Conservation (phyloP, 2,888 invertebrate genomes). For the Andrena trimmerana region DNA sequence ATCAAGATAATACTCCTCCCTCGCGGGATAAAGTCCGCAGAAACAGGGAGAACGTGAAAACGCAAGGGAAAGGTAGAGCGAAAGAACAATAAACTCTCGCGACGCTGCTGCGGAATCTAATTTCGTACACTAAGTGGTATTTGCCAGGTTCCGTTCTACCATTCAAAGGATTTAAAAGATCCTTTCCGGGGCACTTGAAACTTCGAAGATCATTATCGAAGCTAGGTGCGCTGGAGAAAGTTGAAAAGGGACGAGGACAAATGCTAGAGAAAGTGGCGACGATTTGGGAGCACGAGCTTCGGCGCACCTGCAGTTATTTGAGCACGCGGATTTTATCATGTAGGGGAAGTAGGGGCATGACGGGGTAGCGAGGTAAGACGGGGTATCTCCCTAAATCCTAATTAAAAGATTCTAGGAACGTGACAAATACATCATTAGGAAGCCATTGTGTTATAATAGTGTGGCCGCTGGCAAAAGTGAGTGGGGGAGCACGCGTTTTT, state of each 20-base stretch:
- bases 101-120: slow-evolving; percentile 51
- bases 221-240: background rate
- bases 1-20: slow-evolving; percentile 44
- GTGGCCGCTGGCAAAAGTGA: too few species aligned
- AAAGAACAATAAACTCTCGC: slow-evolving; percentile 49
- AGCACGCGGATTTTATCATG: background rate
- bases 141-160: slow-evolving; percentile 31
- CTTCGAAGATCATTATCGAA: slow-evolving; percentile 34
- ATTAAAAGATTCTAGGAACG: too few species aligned
- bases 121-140: slow-evolving; percentile 56
- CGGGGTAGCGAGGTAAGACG: too few species aligned
- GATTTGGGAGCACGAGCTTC: background rate
- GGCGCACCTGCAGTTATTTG: background rate
- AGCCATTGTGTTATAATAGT: too few species aligned
- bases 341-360: too few species aligned
- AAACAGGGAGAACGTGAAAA: slow-evolving; percentile 37
- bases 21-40: slow-evolving; percentile 38
- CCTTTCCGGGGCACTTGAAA: background rate
- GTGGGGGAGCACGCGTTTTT: too few species aligned
- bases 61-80: slow-evolving; percentile 32
- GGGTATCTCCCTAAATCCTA: too few species aligned
- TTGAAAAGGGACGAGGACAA: slow-evolving; percentile 13
- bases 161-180: slow-evolving; percentile 44
- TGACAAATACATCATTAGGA: too few species aligned
- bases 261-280: slow-evolving; percentile 3